A percentile compares a stretch with the other conserved stretches of the same genome.
Conservation (phyloP, 1,140 invertebrate species). For the Phymorhynchus buccinoides region DNA sequence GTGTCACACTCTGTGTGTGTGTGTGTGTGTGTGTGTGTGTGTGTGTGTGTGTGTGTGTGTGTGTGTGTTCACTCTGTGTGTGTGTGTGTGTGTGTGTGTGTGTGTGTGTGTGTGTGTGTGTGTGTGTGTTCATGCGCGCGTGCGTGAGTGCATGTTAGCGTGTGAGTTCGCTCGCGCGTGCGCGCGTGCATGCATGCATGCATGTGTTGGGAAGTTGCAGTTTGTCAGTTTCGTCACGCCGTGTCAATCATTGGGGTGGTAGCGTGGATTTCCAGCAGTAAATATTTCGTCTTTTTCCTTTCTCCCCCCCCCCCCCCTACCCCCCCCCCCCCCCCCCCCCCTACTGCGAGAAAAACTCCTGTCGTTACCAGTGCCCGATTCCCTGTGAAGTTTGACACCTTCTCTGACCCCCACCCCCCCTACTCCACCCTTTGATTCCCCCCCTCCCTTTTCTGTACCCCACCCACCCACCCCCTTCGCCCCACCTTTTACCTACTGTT, state of each 20-base stretch:
- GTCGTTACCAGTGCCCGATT: neutral
- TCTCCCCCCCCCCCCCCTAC: neutral
- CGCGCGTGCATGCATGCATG: too few relatives aligned
- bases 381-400: constrained; percentile 17
- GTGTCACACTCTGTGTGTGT: too few relatives aligned
- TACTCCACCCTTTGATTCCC: neutral
- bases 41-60: too few relatives aligned
- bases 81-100: too few relatives aligned
- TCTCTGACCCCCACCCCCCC: neutral
- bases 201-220: too few relatives aligned
- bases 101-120: too few relatives aligned
- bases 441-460: neutral
- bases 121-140: too few relatives aligned
- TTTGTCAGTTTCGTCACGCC: too few relatives aligned
- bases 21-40: too few relatives aligned
- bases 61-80: too few relatives aligned
- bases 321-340: neutral
- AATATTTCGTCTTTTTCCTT: neutral
- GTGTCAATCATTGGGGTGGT: neutral
- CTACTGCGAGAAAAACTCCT: neutral
- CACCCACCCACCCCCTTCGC: neutral
- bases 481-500: neutral
- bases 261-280: neutral
- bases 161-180: too few relatives aligned
- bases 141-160: too few relatives aligned